Conservation (phyloP, 1,140 invertebrate genomes). For the Drosophila bifasciata region DNA sequence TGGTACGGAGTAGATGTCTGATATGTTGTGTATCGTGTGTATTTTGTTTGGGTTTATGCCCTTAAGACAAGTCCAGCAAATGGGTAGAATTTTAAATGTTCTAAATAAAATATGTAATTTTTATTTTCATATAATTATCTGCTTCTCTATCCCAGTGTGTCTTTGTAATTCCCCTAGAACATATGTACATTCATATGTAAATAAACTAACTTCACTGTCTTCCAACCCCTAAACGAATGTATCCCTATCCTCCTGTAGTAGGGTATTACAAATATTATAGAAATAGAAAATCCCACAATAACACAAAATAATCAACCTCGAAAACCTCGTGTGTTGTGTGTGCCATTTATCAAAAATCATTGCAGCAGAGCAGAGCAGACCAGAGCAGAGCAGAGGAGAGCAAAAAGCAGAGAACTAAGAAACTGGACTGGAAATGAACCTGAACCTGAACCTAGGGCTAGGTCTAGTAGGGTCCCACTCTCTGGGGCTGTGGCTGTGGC, state of each 20-base stretch:
- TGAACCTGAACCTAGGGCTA: slow-evolving; percentile 25
- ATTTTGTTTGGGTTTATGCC: neutral
- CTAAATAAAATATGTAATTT: neutral
- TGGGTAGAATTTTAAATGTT: neutral
- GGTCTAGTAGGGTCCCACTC: neutral
- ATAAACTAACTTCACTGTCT: no score
- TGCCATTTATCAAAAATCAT: slow-evolving; percentile 82
- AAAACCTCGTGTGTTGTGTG: slow-evolving; percentile 82
- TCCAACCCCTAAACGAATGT: no score
- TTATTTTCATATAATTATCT: no score
- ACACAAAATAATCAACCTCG: slow-evolving; percentile 83
- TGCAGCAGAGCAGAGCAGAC: slow-evolving; percentile 48
- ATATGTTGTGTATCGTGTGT: slow-evolving; percentile 12
- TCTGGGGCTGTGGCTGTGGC: slow-evolving; percentile 13
- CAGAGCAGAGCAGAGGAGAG: slow-evolving; percentile 30
- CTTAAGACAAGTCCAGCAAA: slow-evolving; percentile 39
- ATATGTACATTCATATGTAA: no score
- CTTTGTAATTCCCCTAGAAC: no score
- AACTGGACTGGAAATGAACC: slow-evolving; percentile 38
- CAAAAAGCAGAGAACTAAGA: slow-evolving; percentile 26
- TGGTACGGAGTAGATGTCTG: slow-evolving; percentile 31
- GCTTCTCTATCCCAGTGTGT: no score
- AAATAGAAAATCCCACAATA: slow-evolving; percentile 74
- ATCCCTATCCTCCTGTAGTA: neutral
- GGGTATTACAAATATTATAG: slow-evolving; percentile 36